A percentile compares a stretch with the other conserved stretches of the same genome.
These are phyloP conservation scores for Carcina quercana DNA, from an alignment of 2,888 invertebrate genomes.

Conservation along the genomic window DNA sequence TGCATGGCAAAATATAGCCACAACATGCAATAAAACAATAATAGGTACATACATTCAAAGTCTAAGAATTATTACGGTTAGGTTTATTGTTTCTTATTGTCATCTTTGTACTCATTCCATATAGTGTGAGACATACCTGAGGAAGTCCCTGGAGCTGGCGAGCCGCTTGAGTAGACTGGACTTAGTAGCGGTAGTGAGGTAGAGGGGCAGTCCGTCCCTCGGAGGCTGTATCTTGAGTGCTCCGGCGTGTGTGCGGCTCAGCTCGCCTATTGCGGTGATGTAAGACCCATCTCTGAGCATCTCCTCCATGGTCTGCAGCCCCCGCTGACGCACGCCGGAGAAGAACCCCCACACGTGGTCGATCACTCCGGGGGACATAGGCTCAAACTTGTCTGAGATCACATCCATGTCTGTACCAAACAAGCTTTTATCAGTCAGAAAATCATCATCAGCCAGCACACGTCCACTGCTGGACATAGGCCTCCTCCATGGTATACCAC, in stretches of 20 bases:
- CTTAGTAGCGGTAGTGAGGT: conserved; percentile 86
- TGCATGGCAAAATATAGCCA: too few relatives aligned
- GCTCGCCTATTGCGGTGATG: conserved; percentile 86
- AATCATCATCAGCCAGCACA: too few relatives aligned
- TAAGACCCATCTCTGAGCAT: conserved; percentile 88
- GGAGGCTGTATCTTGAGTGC: conserved; percentile 84
- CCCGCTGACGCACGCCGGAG: conserved; percentile 87
- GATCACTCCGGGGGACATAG: conserved; percentile 82
- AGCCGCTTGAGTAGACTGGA: conserved; percentile 82
- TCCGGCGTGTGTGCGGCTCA: conserved; percentile 77
- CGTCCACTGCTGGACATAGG: too few relatives aligned
- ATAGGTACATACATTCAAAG: too few relatives aligned
- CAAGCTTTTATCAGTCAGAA: neutral
- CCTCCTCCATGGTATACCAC: too few relatives aligned
- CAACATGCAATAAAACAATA: too few relatives aligned
- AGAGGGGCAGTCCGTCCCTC: conserved; percentile 79
- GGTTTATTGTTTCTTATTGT: too few relatives aligned
- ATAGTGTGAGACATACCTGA: too few relatives aligned
- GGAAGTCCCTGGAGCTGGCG: conserved; percentile 80
- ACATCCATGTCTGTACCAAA: conserved; percentile 79
- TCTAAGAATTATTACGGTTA: too few relatives aligned
- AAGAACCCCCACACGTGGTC: conserved; percentile 91
- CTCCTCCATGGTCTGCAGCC: conserved; percentile 90
- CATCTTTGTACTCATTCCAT: too few relatives aligned
- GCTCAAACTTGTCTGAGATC: conserved; percentile 88